These are phyloP conservation scores for Microctonus aethiopoides DNA, from an alignment of 2,888 invertebrate genomes.

Conservation along the genomic window DNA sequence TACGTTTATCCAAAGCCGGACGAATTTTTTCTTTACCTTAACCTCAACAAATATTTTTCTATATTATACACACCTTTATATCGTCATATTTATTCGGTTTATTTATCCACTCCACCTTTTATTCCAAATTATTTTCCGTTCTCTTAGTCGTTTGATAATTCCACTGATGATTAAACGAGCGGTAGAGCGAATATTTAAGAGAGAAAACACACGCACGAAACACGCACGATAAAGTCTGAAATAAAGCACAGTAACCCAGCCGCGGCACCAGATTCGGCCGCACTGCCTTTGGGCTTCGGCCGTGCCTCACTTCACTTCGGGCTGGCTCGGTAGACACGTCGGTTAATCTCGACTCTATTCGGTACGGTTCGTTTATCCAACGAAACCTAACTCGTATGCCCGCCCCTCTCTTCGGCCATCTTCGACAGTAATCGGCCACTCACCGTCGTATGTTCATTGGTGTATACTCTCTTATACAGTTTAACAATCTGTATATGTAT, in stretches of 20 bases:
- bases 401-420: slow-evolving; percentile 39
- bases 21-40: not conserved
- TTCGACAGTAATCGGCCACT: slow-evolving; percentile 35
- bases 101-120: not conserved
- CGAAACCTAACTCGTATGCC: slow-evolving; percentile 17
- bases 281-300: slow-evolving; percentile 53
- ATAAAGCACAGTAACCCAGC: slow-evolving; percentile 66
- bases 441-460: slow-evolving; percentile 2
- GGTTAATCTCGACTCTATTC: slow-evolving; percentile 68
- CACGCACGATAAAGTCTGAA: slow-evolving; percentile 32
- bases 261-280: slow-evolving; percentile 66
- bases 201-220: slow-evolving; percentile 38
- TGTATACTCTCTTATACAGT: not conserved
- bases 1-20: not conserved
- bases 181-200: not conserved
- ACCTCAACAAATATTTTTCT: not conserved
- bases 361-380: slow-evolving; percentile 50
- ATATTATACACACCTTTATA: not conserved
- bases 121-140: not conserved
- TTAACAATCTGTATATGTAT: slow-evolving; percentile 1
- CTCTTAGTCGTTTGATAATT: not conserved
- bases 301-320: slow-evolving; percentile 36
- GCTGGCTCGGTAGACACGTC: slow-evolving; percentile 47
- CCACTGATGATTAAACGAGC: not conserved
- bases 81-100: not conserved